Base-by-base conservation (phyloP, 2,113 vertebrate genomes). In the Cynopterus brachyotis region DNA sequence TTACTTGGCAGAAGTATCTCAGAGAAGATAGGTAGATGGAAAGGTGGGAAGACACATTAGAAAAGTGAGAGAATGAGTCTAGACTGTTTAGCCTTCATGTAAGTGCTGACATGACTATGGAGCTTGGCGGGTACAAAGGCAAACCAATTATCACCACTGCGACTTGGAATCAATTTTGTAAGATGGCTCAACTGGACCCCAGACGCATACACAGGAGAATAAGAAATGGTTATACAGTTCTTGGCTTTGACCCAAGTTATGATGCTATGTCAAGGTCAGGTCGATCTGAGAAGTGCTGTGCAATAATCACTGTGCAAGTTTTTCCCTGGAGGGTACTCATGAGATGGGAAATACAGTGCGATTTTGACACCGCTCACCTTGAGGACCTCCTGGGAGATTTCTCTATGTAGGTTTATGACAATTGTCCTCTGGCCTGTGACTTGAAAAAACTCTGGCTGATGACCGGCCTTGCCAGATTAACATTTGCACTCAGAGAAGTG, bases 221-320 rank as follows among this genome's bases (percentile, higher is more conserved):
- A n/a, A 70, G 59, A 53, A 42, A 60, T 8, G 42, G 17, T 72
- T 83, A 19, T 40, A 6, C 91, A 87, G 50, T 40, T 16, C 50
- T 59, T 80, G 96, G 89, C 72, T 75, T 82, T 62, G 19, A 26
- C 32, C 47, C 82, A 93, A 93, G 76, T 72, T 80, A 45, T 9
- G 57, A 89, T 42, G 69, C 30, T 60, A 2, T 24, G 37, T 16
- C 9, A 57, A 73, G 28, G 47, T 55, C 85, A 28, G 55, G 72
- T 28, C 40, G 73, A 45, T 42, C 19, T n/a, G 53, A 89, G 26
- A 47, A 45, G 53, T 28, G 17, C 50, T 26, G 59, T 55, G 64
- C 4, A 12, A 22, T 69, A 13, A 83, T 79, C 30, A 15, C 47
- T 15, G 47, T 50, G 47, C 2, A 69, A 83, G 24, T 13, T 72